These are phyloP conservation scores for Trichosurus vulpecula DNA, from an alignment of 2,797 vertebrate species.

Conservation along the genomic window DNA sequence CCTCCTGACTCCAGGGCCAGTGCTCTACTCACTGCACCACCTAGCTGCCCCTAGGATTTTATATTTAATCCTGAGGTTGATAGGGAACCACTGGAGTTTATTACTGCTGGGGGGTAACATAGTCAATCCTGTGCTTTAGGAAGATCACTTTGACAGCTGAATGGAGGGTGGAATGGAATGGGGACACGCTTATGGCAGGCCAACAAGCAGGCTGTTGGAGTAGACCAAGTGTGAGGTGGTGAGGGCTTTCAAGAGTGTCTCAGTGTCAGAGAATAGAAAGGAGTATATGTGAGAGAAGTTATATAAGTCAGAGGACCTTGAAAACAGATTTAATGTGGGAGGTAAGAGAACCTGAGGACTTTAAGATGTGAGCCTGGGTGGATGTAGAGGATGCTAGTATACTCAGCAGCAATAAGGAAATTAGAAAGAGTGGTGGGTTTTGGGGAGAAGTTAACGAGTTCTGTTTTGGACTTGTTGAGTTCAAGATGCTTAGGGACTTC, in stretches of 20 bases:
- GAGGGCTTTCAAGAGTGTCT: neutral
- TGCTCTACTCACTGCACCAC: too few species aligned
- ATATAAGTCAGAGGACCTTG: neutral
- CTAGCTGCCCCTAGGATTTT: too few species aligned
- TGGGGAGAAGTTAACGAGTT: neutral
- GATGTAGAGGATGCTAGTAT: neutral
- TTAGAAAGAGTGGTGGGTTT: neutral
- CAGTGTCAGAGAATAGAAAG: neutral
- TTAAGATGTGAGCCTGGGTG: neutral
- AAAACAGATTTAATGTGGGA: neutral
- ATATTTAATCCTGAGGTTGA: neutral
- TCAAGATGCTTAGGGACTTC: neutral
- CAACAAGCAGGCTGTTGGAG: neutral
- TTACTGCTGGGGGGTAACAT: neutral
- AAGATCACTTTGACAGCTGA: neutral
- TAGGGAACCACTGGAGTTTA: neutral
- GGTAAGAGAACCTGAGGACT: neutral
- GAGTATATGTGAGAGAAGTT: neutral
- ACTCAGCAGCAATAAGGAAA: neutral
- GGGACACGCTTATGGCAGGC: neutral
- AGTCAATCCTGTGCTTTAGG: neutral
- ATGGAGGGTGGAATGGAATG: neutral
- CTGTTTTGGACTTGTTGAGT: neutral
- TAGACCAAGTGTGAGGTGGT: neutral
- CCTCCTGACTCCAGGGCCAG: too few species aligned